Evolutionary conservation across 2,888 invertebrate genomes (phyloP), one percentile per base, ranked within the genome.

Genomic region (Trimorus sp.): DNA sequence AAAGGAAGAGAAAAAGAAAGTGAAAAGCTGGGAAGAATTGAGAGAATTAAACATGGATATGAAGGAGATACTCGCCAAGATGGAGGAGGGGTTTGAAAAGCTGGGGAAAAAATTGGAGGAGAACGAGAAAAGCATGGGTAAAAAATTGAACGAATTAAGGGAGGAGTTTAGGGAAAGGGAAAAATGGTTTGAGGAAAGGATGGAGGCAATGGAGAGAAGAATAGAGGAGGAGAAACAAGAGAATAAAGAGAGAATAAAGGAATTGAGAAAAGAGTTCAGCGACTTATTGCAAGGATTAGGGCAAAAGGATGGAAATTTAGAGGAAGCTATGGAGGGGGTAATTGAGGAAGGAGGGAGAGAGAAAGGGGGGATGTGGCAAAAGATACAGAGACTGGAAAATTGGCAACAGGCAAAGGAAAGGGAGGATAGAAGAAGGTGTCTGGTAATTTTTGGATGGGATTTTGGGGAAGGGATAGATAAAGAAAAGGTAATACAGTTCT

Each of bases 401-500:
- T 56, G 56, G 37, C 36, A 14, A 37, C 4, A 7, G 8, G 56
- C n/a, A 12, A 56, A 16, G 12, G 56, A 56, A n/a, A 56, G 14
- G 14, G 56, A 56, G n/a, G 56, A 56, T 12, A 56, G 38, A 12
- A 56, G 12, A 16, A 36, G 38, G 12, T 37, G 37, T 38, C 4
- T 56, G 0, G 14, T 37, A 8, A 56, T 56, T 38, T 56, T 56
- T 37, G 56, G 56, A 11, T 56, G 56, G 56, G 37, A 56, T 0
- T 36, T 6, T 7, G 38, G 14, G 11, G 56, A 38, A 14, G 11
- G 37, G n/a, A n/a, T 37, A 12, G 11, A 12, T 9, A 56, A 37
- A 56, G 14, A 36, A 36, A 56, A 38, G 36, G 36, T 56, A 1
- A 6, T 56, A n/a, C 37, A 56, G 7, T 37, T 56, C 12, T 37